These are phyloP conservation scores for Lampropteryx suffumata DNA, from an alignment of 2,888 invertebrate genomes.

Conservation along the genomic window DNA sequence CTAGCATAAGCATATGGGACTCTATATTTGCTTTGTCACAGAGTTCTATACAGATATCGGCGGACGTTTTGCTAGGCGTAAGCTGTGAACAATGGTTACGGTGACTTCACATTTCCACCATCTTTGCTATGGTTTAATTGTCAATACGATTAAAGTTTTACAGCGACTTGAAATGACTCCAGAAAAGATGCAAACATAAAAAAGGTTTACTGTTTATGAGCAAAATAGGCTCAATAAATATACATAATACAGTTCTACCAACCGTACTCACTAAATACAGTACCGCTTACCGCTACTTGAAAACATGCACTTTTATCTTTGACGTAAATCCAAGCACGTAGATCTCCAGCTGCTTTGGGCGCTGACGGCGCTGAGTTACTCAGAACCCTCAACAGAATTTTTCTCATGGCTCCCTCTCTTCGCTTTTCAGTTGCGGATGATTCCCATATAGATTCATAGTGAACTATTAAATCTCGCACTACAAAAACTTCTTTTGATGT, in stretches of 20 bases:
- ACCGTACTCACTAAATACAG: too few relatives aligned
- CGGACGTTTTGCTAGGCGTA: constrained; percentile 89
- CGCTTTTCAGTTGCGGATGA: constrained; percentile 88
- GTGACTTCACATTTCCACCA: not conserved
- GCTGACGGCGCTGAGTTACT: constrained; percentile 82
- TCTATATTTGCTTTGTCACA: constrained; percentile 84
- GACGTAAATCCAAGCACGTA: constrained; percentile 91
- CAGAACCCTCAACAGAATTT: constrained; percentile 87
- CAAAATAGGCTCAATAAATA: too few relatives aligned
- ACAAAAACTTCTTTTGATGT: constrained; percentile 88
- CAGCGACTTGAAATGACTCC: too few relatives aligned
- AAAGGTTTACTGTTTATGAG: too few relatives aligned
- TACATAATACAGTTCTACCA: too few relatives aligned
- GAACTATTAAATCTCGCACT: constrained; percentile 88
- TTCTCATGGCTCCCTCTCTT: constrained; percentile 89
- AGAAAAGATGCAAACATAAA: too few relatives aligned
- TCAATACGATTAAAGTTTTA: too few relatives aligned
- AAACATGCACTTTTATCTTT: constrained; percentile 79
- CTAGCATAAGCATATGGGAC: constrained; percentile 88
- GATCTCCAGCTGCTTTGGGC: constrained; percentile 88
- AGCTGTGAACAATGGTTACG: constrained; percentile 73
- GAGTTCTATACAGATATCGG: constrained; percentile 89
- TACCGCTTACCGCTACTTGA: constrained; percentile 85
- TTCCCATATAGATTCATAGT: constrained; percentile 91
- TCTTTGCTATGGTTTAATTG: not conserved